Base-by-base conservation (phyloP, 2,888 invertebrate species). In the Agonum fuliginosum region DNA sequence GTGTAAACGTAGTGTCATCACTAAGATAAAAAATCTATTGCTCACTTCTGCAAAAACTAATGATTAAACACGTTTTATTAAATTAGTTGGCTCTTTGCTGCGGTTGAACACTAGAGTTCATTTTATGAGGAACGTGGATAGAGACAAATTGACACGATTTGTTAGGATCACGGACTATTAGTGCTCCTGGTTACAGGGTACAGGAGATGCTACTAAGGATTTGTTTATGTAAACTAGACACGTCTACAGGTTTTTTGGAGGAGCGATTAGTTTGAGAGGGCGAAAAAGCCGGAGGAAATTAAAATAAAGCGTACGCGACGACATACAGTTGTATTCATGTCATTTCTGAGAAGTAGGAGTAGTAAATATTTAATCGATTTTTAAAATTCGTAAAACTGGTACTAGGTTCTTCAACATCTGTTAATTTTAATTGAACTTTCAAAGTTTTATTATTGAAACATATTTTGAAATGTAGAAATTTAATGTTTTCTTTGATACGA, bases 131-230 rank as follows among this genome's bases (percentile, higher is more conserved):
- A 69, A 76, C 76, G 69, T 37, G 75, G 20, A 65, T 51, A 43
- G 76, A 67, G 76, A 76, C 76, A 76, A 76, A 76, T 76, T 76
- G 69, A 22, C 24, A 41, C 51, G 43, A 76, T 76, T 67, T 67
- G 69, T 76, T 67, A 76, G 67, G 67, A 76, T 76, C 76, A 62
- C 58, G 58, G 30, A 30, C 58, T 62, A 62, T 74, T 74, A 74
- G 74, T 46, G 17, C 12, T n/a, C 27, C 8, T 10, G 54, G 22
- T 22, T 22, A 27, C 8, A 17, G 54, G 22, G 54, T 22, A n/a
- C 22, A 58, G 37, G 19, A 19, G 54, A 73, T 22, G 48, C 20
- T 24, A 30, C 27, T 10, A 20, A 34, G 65, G 58, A 54, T 46
- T 34, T 58, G 62, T 74, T 74, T 65, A 46, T 65, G 74, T 74